Base-by-base conservation (phyloP, 2,888 invertebrate genomes). In the Brassicogethes aeneus region DNA sequence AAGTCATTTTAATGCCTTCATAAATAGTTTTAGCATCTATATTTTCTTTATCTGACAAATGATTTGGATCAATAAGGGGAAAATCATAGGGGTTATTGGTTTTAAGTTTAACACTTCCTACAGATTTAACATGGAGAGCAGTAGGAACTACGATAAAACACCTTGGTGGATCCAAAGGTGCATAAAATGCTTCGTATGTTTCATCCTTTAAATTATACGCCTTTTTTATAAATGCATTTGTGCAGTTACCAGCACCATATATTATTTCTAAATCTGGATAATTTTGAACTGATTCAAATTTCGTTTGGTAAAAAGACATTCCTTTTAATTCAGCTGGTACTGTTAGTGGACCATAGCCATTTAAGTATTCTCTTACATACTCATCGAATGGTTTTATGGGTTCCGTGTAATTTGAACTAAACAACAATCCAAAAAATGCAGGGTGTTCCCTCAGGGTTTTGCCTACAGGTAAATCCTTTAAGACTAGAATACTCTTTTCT, bases 81-180 rank as follows among this genome's bases (percentile, higher is more conserved):
- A 30, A 40, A 8, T 40, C 36, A 15, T 29, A 40, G 3, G 40
- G 40, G 12, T 16, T 31, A 14, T 40, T 40, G 16, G 16, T 40
- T 36, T 30, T 40, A 2, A 40, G 31, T 15, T 36, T 23, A 2
- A 40, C 8, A 2, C 15, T 40, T 3, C 40, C 40, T 7, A 29
- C 16, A 7, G 40, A 40, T 30, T 29, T 10, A 5, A 29, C n/a
- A n/a, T 36, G 15, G 15, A 30, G 12, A 15, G 12, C 15, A 2
- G 10, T 7, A 7, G 23, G 23, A 7, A 23, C 23, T 7, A 23
- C 10, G 10, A 10, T 10, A 23, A 23, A 23, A 23, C 23, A 23
- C 10, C 10, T 5, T 23, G 5, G 7, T 23, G 23, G 23, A 23
- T 23, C 10, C 5, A 23, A 10, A 10, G 5, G 7, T n/a, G n/a